Evolutionary conservation across 2,797 vertebrate species (phyloP).

Genomic region (Dallia pectoralis): DNA sequence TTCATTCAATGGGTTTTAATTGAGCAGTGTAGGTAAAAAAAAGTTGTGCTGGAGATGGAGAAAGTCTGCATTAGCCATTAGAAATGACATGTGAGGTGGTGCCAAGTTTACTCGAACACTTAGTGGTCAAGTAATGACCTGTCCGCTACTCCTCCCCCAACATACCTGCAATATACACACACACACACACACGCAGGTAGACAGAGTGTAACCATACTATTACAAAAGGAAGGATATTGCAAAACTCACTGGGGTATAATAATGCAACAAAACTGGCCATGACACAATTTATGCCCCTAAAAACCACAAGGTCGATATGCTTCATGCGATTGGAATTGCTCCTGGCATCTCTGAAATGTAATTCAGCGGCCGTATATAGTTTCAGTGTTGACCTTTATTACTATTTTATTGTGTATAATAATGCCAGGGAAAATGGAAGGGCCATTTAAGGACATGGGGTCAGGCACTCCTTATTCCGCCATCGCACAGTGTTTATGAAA

Average conservation of each 20-base stretch:
- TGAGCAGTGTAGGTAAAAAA: too few species aligned
- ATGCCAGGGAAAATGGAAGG: not conserved
- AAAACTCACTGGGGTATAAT: not conserved
- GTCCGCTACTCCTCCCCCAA: constrained; percentile 36
- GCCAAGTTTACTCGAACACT: constrained; percentile 65
- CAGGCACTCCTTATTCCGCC: not conserved
- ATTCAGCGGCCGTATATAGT: not conserved
- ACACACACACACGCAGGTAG: not conserved
- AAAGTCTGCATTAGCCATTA: constrained; percentile 56
- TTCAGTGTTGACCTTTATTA: not conserved
- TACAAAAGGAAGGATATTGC: not conserved
- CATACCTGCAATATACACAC: not conserved
- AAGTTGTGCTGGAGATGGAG: too few species aligned
- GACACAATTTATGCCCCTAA: not conserved
- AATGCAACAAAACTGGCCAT: not conserved
- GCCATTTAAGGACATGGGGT: not conserved
- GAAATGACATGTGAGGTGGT: constrained; percentile 71
- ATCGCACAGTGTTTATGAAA: not conserved
- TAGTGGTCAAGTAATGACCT: constrained; percentile 73
- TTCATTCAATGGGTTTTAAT: too few species aligned
- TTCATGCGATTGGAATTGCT: not conserved
- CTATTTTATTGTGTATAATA: not conserved
- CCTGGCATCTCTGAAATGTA: not conserved
- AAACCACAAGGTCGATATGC: not conserved
- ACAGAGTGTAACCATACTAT: not conserved